Evolutionary conservation across 2,888 invertebrate species (phyloP), one percentile per base, ranked within the genome.

Genomic region (Andrena haemorrhoa): DNA sequence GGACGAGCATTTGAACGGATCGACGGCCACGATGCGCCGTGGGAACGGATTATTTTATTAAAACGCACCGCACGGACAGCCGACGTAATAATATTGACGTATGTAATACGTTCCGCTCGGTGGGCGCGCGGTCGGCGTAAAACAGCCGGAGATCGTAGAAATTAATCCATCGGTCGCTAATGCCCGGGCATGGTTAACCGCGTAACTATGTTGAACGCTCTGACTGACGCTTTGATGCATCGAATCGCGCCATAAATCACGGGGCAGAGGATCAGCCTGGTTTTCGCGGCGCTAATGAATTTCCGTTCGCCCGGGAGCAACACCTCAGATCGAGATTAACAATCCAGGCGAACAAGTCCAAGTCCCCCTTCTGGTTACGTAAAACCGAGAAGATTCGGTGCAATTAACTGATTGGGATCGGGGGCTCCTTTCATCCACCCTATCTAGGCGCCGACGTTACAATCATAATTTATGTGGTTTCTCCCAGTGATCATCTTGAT

Each of bases 101-200:
- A 41, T 41, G 41, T 49, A 68, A 68, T 56, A 41, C 65, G 58
- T 81, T 69, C 64, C 71, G 20, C 23, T 33, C 23, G 12, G 63
- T 61, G 63, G 33, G 53, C 56, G 26, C 47, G 31, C 53, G 69
- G 12, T n/a, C 29, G 29, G n/a, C 4, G 63, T 56, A 53, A 76
- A 70, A 75, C 26, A 20, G 71, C 33, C 58, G 73, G 73, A 70
- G 83, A 86, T 78, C 77, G 74, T 69, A 68, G 81, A 78, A 86
- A 86, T 86, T 83, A 86, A 84, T 86, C 71, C 66, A 68, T 71
- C 63, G 69, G 35, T 61, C 35, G 63, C 72, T 81, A 86, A 83
- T 81, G 41, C 65, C 63, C 63, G 65, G 65, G 51, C 51, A 58
- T 65, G 72, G 80, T 75, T 83, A 85, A 76, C 76, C 75, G 76